phyloP scores from a whole-genome alignment of 1,140 invertebrate species.

The Bombus difficillimus region DNA sequence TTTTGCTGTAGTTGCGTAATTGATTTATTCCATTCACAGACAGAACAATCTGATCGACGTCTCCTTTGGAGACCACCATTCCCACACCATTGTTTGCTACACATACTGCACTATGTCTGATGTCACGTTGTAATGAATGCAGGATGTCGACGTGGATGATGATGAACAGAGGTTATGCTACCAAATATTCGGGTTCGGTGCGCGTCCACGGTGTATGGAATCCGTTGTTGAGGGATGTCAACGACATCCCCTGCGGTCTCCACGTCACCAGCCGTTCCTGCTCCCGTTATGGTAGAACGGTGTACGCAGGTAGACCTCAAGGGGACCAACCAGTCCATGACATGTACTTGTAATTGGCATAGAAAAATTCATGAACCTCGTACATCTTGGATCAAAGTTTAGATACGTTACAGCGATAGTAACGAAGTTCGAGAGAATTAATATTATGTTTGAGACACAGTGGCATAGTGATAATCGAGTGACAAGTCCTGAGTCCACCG shows the following conservation, averaged over 20 bases:
- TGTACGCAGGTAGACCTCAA: constrained; percentile 9
- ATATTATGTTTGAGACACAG: neutral
- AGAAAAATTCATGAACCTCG: neutral
- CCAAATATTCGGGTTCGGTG: constrained; percentile 58
- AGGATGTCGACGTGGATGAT: constrained; percentile 61
- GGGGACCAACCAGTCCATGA: constrained; percentile 22
- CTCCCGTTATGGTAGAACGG: constrained; percentile 39
- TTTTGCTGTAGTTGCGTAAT: neutral
- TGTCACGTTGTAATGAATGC: constrained; percentile 60
- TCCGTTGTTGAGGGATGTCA: constrained; percentile 60
- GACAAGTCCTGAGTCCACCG: too few relatives aligned
- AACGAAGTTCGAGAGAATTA: too few relatives aligned
- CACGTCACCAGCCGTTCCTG: constrained; percentile 22
- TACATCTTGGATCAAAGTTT: neutral
- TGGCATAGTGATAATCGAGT: neutral
- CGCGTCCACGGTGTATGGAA: constrained; percentile 35
- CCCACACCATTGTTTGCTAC: neutral
- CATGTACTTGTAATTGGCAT: neutral
- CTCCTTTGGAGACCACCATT: constrained; percentile 9
- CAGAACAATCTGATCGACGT: neutral
- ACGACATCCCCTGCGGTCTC: constrained; percentile 54
- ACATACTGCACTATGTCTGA: constrained; percentile 4
- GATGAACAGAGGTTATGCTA: constrained; percentile 54
- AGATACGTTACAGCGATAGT: neutral
- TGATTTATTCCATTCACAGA: neutral